phyloP scores from a whole-genome alignment of 2,797 vertebrate genomes.

The Emydoidea blandingii region DNA sequence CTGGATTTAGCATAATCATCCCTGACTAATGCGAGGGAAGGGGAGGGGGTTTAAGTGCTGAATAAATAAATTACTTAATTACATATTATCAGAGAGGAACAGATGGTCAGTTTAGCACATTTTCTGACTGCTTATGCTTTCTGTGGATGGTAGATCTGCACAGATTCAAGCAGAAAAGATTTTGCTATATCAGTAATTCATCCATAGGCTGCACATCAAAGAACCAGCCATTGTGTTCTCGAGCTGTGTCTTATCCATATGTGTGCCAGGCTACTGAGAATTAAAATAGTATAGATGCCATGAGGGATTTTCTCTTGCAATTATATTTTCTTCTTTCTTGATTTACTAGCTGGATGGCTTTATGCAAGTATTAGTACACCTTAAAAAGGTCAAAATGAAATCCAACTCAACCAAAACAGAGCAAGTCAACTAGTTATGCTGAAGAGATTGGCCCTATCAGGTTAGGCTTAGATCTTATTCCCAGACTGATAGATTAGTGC shows the following conservation, averaged over 20 bases:
- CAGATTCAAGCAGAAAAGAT: constrained; percentile 4
- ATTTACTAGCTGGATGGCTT: constrained; percentile 19
- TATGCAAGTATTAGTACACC: constrained; percentile 34
- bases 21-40: constrained; percentile 72
- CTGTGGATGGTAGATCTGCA: constrained; percentile 10
- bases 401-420: constrained; percentile 22
- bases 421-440: not conserved
- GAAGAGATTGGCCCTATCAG: not conserved
- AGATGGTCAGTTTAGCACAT: constrained; percentile 76
- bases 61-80: constrained; percentile 81
- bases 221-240: not conserved
- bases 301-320: not conserved
- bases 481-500: not conserved
- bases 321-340: constrained; percentile 36
- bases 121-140: constrained; percentile 66
- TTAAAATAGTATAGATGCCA: not conserved
- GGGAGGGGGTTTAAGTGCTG: constrained; percentile 67
- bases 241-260: not conserved
- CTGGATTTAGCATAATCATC: constrained; percentile 75
- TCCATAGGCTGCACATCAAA: not conserved
- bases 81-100: constrained; percentile 74
- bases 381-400: constrained; percentile 36
- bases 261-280: not conserved
- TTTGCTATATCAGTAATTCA: constrained; percentile 7
- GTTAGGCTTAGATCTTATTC: not conserved